A percentile compares a stretch with the other conserved stretches of the same genome.
Evolutionary conservation across 2,113 vertebrate species (phyloP).

Genomic region (Boleophthalmus pectinirostris): DNA sequence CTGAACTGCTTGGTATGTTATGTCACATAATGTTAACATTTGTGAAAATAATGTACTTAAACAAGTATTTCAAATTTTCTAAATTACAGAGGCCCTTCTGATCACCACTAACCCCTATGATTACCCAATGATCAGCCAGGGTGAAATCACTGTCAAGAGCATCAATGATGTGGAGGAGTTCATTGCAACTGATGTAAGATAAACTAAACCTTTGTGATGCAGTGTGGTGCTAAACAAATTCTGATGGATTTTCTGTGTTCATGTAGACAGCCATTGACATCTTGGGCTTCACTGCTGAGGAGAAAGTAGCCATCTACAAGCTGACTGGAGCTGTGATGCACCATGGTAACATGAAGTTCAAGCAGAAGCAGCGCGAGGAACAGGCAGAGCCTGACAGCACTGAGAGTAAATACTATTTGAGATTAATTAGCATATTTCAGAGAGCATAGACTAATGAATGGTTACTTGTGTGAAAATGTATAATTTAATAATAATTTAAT

Average conservation of each 20-base stretch:
- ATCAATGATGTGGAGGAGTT: conserved; percentile 68
- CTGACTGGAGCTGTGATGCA: conserved; percentile 86
- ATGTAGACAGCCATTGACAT: conserved; percentile 75
- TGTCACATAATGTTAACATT: neutral
- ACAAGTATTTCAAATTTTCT: neutral
- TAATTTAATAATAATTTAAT: neutral
- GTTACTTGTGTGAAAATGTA: neutral
- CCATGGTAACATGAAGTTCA: conserved; percentile 74
- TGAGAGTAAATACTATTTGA: conserved; percentile 53
- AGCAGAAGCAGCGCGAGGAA: conserved; percentile 75
- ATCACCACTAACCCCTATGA: conserved; percentile 74
- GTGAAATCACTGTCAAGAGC: conserved; percentile 70
- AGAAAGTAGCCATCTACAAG: conserved; percentile 85
- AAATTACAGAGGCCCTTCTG: conserved; percentile 67
- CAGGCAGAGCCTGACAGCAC: conserved; percentile 73
- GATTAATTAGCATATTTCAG: neutral
- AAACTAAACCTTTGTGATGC: neutral
- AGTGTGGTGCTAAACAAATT: neutral
- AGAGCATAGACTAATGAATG: neutral
- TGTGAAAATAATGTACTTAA: neutral
- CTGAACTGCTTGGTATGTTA: conserved; percentile 69
- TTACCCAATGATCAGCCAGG: conserved; percentile 71
- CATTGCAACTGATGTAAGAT: conserved; percentile 68
- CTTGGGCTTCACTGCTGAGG: conserved; percentile 81
- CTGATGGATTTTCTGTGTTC: neutral